phyloP scores from a whole-genome alignment of 2,113 vertebrate species.

The Anolis carolinensis region DNA sequence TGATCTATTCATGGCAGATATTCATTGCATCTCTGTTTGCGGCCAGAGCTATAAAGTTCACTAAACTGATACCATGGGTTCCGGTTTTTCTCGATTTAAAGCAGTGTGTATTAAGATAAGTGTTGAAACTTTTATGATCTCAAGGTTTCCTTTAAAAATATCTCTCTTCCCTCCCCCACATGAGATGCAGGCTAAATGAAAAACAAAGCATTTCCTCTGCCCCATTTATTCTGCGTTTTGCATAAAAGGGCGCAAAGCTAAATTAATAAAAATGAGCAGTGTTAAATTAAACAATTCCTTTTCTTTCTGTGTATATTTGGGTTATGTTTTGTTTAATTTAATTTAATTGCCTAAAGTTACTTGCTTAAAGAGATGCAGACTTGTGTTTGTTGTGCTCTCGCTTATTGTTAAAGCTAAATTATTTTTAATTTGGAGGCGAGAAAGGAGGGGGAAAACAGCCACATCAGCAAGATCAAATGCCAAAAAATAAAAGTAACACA shows the following conservation, averaged over 20 bases:
- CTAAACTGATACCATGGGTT: constrained; percentile 42
- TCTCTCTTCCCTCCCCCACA: constrained; percentile 50
- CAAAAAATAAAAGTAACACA: constrained; percentile 94
- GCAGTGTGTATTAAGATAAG: constrained; percentile 55
- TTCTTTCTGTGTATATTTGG: constrained; percentile 75
- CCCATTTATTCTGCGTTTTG: constrained; percentile 67
- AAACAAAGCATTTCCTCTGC: constrained; percentile 48
- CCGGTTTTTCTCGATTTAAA: background rate
- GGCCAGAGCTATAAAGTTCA: constrained; percentile 51
- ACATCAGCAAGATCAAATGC: constrained; percentile 85
- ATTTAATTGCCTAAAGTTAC: constrained; percentile 86
- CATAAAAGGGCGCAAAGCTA: constrained; percentile 76
- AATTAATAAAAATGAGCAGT: constrained; percentile 81
- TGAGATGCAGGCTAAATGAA: constrained; percentile 48
- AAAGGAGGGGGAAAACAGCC: constrained; percentile 63
- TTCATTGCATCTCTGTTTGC: constrained; percentile 33
- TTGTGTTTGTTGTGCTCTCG: constrained; percentile 73
- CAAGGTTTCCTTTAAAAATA: constrained; percentile 25
- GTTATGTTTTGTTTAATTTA: constrained; percentile 78
- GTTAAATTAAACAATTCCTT: constrained; percentile 84
- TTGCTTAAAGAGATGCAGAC: constrained; percentile 81
- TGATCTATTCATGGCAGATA: constrained; percentile 41
- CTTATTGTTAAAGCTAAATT: constrained; percentile 86
- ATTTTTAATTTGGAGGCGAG: constrained; percentile 84
- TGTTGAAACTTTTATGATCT: constrained; percentile 70